phyloP scores from a whole-genome alignment of 2,888 invertebrate genomes.

The Lucinisca nassula region DNA sequence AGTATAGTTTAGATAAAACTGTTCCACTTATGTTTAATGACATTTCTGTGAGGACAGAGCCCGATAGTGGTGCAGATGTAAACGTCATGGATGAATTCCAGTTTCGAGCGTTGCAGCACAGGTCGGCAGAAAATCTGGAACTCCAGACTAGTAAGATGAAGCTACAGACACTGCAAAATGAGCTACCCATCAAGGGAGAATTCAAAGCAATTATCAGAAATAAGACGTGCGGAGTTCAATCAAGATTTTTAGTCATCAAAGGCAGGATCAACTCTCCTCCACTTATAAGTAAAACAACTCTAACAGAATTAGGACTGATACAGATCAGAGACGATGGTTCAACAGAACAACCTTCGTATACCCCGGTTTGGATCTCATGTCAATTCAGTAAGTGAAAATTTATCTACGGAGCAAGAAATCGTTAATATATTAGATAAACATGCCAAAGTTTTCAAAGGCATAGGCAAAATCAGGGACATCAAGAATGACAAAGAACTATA shows the following conservation, averaged over 20 bases:
- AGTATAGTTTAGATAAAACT: not conserved
- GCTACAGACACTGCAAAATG: constrained; percentile 12
- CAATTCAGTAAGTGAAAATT: not conserved
- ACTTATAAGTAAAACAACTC: constrained; percentile 13
- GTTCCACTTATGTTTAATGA: constrained; percentile 12
- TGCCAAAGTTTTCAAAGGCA: not conserved
- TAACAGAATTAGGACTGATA: constrained; percentile 9
- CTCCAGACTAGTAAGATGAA: constrained; percentile 10
- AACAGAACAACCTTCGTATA: too few relatives aligned
- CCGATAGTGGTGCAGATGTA: constrained; percentile 33
- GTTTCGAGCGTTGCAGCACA: not conserved
- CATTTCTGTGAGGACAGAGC: constrained; percentile 15
- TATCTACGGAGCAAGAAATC: not conserved
- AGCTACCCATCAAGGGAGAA: not conserved
- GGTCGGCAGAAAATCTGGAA: not conserved
- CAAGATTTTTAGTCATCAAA: not conserved
- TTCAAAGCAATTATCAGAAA: constrained; percentile 16
- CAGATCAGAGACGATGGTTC: constrained; percentile 16
- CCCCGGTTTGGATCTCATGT: too few relatives aligned
- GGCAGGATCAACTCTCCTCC: not conserved
- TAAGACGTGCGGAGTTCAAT: constrained; percentile 18
- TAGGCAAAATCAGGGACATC: not conserved
- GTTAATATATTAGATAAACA: not conserved
- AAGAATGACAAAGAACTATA: too few relatives aligned
- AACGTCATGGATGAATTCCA: constrained; percentile 31